Evolutionary conservation across 2,113 vertebrate genomes (phyloP).

Genomic region (Paratilapia polleni): DNA sequence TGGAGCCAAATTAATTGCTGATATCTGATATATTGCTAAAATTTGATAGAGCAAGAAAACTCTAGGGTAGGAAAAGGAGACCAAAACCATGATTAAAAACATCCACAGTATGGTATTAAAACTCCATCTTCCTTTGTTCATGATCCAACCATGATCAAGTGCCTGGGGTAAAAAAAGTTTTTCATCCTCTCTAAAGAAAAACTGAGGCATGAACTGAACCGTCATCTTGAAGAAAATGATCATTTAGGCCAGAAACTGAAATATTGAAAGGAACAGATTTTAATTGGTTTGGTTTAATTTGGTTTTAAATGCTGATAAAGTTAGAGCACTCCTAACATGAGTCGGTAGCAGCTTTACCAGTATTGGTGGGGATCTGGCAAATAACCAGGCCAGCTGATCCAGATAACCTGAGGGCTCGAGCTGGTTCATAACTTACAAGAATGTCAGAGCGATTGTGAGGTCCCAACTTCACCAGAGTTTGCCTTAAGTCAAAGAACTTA

Average conservation of each 20-base stretch:
- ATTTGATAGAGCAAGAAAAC: background rate
- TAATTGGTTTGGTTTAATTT: background rate
- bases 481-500: too few relatives aligned
- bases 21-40: background rate
- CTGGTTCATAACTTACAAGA: too few relatives aligned
- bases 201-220: background rate
- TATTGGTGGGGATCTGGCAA: background rate
- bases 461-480: too few relatives aligned
- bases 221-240: fast-evolving
- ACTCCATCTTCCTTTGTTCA: fast-evolving
- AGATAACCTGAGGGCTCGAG: too few relatives aligned
- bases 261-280: background rate
- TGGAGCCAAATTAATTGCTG: too few relatives aligned
- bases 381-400: too few relatives aligned
- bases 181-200: background rate
- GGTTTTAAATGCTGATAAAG: background rate
- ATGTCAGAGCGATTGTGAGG: too few relatives aligned
- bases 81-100: too few relatives aligned
- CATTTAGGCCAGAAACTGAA: background rate
- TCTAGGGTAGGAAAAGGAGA: background rate
- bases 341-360: background rate
- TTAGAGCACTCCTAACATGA: fast-evolving
- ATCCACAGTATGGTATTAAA: background rate
- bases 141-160: background rate
- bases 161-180: fast-evolving